Evolutionary conservation across 2,888 invertebrate species (phyloP), one percentile per base, ranked within the genome.

Genomic region (Campoplex nolae): DNA sequence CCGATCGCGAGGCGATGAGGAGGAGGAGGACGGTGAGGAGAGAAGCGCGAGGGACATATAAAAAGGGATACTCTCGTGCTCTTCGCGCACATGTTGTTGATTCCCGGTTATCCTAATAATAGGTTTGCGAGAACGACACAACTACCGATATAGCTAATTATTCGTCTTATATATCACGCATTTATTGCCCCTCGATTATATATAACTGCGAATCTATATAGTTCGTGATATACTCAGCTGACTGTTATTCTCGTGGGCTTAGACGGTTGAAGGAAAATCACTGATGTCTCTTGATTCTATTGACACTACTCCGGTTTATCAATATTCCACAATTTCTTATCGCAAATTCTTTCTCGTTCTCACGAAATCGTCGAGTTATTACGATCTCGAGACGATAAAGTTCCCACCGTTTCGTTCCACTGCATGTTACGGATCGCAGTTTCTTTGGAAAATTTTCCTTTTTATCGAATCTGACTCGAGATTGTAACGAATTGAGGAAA

Each of bases 91-190:
- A 71, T 81, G 81, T 82, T 81, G 84, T 85, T 85, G 73, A 77
- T 85, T 85, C 77, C 56, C 77, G 77, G 73, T 73, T 74, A 65
- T 67, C 74, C 81, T 81, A 81, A 81, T 75, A 81, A 81, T 81
- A 81, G 81, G 42, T 81, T 74, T 81, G 81, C 74, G 28, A 75
- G 67, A 74, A 54, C 67, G 42, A 67, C 51, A 67, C 45, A 35
- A 81, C 35, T 79, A 16, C 42, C 78, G 45, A 58, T 71, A 48
- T 79, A 80, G 56, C 62, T 38, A 73, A 62, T 73, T 65, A 80
- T 65, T 28, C 67, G 28, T 77, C 77, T 76, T 48, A 56, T 56
- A 35, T 62, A 62, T 70, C 23, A 7, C 58, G 35, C 51, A 35
- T 45, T 70, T 70, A 23, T 42, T 13, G 23, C 51, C 18, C 51